Conservation (phyloP, 2,888 invertebrate species). For the Cryptus viduatorius region DNA sequence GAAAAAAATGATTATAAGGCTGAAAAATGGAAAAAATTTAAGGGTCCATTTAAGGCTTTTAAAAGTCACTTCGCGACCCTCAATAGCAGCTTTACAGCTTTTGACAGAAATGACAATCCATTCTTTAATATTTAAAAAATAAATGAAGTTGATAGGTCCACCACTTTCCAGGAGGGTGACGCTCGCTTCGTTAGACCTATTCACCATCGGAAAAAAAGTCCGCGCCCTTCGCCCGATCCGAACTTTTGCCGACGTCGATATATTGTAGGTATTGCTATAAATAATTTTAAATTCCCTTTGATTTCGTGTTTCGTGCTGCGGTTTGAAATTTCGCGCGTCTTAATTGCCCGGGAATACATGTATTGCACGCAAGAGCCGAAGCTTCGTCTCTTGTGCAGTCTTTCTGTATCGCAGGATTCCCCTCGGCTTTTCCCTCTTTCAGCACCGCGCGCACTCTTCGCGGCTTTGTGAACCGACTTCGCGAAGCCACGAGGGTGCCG, state of each 20-base stretch:
- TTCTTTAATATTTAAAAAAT: constrained; percentile 15
- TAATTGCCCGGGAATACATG: constrained; percentile 47
- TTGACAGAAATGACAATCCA: neutral
- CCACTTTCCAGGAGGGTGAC: constrained; percentile 34
- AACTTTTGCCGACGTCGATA: constrained; percentile 11
- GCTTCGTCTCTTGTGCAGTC: constrained; percentile 21
- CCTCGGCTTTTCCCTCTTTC: constrained; percentile 41
- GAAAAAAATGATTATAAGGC: too few species aligned
- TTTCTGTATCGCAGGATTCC: neutral
- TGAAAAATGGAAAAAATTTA: too few species aligned
- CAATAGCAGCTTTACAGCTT: neutral
- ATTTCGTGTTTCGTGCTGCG: constrained; percentile 27
- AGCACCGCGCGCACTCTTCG: constrained; percentile 54
- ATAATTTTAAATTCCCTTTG: constrained; percentile 53
- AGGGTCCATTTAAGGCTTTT: neutral
- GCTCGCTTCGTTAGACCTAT: constrained; percentile 57
- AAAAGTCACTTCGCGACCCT: neutral
- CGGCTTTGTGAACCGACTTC: constrained; percentile 55
- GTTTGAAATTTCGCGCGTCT: constrained; percentile 45
- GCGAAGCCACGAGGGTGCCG: constrained; percentile 55
- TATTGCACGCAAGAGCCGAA: neutral
- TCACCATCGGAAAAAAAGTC: constrained; percentile 21
- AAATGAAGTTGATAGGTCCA: neutral
- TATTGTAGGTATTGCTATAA: neutral
- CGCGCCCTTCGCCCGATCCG: neutral